These are phyloP conservation scores for Panagrolaimus sp. DNA, from an alignment of 1,140 invertebrate genomes.

Conservation along the genomic window DNA sequence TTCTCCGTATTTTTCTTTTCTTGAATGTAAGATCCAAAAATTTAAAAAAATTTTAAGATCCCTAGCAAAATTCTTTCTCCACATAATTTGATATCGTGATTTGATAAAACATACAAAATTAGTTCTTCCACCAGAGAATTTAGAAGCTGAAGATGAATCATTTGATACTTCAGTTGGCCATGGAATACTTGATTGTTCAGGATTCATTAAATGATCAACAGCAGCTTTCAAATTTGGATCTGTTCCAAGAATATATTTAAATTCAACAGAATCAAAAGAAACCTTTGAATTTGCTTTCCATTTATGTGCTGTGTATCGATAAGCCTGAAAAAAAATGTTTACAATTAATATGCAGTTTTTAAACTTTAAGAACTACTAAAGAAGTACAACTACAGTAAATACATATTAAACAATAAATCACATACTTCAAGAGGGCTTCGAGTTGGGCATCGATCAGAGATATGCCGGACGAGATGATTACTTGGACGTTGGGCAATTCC, in stretches of 20 bases:
- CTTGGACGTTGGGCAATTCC: constrained; percentile 49
- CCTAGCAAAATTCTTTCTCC: too few species aligned
- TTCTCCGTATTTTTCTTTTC: too few species aligned
- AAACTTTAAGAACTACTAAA: constrained; percentile 6
- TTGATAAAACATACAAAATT: constrained; percentile 15
- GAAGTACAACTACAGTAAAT: background rate
- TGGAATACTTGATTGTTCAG: constrained; percentile 6
- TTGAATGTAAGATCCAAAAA: too few species aligned
- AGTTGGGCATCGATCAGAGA: constrained; percentile 32
- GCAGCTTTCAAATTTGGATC: constrained; percentile 43
- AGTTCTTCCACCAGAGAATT: background rate
- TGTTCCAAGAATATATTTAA: constrained; percentile 47
- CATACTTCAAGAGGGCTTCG: constrained; percentile 40
- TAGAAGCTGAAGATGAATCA: background rate
- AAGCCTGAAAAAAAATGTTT: constrained; percentile 31
- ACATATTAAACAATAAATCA: background rate
- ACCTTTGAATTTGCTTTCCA: constrained; percentile 28
- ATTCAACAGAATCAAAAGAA: constrained; percentile 45
- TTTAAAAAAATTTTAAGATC: too few species aligned
- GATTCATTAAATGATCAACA: constrained; percentile 28
- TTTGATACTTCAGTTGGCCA: background rate
- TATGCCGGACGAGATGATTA: constrained; percentile 35
- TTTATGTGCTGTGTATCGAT: constrained; percentile 26
- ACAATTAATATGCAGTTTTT: too few species aligned
- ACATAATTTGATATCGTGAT: too few species aligned